Evolutionary conservation across 1,140 invertebrate species (phyloP), one percentile per base, ranked within the genome.

Genomic region (Magallana angulata): DNA sequence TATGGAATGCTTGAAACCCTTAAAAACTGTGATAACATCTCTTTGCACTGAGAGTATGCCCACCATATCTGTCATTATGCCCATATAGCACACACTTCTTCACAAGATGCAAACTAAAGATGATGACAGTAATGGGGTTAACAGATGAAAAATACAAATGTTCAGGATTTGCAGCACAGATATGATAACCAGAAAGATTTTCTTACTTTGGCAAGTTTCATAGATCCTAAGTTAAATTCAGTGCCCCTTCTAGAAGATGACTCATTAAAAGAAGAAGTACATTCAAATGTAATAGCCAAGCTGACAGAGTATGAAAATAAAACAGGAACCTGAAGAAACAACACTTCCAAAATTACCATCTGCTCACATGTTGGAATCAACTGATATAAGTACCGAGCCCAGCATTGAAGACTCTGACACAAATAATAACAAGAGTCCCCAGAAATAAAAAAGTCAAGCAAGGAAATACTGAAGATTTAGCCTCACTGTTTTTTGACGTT

Each of bases 11-110:
- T 56, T 88, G 6, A 85, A 82, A 59, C 84, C 64, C 30, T 30
- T 88, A 58, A 88, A 88, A 36, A 58, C 30, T 14, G 60, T 88
- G 30, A 88, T 84, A 30, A 60, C 57, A 59, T n/a, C 64, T n/a
- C 56, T 88, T 36, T 88, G 87, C 56, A 82, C 58, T 58, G 84
- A 88, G 64, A 76, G 24, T 12, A 59, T 48, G 9, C 84, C 84
- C 1, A 88, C 87, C 12, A 18, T 83, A 12, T 88, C 87, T 14
- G 12, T 88, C 57, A 82, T 88, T 56, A 62, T 64, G 71, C 84
- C 87, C 11, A 62, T 88, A 24, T 58, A 82, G n/a, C 60, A 68
- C 80, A 71, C 80, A 48, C 30, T 85, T 68, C 71, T 82, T 16
- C 82, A 81, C 12, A 60, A 18, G 6, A 76, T n/a, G n/a, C n/a